Conservation (phyloP, 1,140 invertebrate genomes). For the Aplysia californica region DNA sequence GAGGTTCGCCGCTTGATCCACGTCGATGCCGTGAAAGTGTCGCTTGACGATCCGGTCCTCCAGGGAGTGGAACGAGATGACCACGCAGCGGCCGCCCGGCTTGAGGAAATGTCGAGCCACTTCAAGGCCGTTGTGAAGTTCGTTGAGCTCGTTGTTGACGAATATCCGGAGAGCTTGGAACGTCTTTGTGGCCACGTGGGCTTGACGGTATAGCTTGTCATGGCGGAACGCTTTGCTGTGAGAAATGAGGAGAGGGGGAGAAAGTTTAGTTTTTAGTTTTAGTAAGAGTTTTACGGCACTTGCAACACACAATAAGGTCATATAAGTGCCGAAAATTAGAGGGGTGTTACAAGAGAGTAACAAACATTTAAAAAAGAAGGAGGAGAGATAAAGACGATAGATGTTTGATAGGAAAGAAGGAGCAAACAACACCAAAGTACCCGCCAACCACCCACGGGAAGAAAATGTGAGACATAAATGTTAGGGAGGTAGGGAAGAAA, state of each 20-base stretch:
- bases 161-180: slow-evolving; percentile 96
- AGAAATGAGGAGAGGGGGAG: neutral
- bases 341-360: too few species aligned
- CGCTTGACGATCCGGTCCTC: slow-evolving; percentile 96
- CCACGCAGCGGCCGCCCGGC: slow-evolving; percentile 82
- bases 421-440: too few species aligned
- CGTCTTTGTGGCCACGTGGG: slow-evolving; percentile 89
- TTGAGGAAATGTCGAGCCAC: slow-evolving; percentile 80
- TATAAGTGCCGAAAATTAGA: too few species aligned
- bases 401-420: too few species aligned
- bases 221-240: slow-evolving; percentile 15
- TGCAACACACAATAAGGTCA: too few species aligned
- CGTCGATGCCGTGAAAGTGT: slow-evolving; percentile 74
- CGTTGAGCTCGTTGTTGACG: slow-evolving; percentile 97
- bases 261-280: too few species aligned
- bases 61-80: slow-evolving; percentile 91
- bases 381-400: too few species aligned
- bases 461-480: neutral
- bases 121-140: slow-evolving; percentile 90
- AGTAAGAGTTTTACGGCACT: too few species aligned
- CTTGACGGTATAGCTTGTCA: slow-evolving; percentile 81
- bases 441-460: too few species aligned
- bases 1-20: slow-evolving; percentile 44
- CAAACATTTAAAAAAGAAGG: too few species aligned
- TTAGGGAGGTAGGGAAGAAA: neutral